Percentiles rank a stretch among this genome's conserved stretches.
These are phyloP conservation scores for Thysanoteuthis rhombus DNA, from an alignment of 2,888 invertebrate species.

Conservation along the genomic window DNA sequence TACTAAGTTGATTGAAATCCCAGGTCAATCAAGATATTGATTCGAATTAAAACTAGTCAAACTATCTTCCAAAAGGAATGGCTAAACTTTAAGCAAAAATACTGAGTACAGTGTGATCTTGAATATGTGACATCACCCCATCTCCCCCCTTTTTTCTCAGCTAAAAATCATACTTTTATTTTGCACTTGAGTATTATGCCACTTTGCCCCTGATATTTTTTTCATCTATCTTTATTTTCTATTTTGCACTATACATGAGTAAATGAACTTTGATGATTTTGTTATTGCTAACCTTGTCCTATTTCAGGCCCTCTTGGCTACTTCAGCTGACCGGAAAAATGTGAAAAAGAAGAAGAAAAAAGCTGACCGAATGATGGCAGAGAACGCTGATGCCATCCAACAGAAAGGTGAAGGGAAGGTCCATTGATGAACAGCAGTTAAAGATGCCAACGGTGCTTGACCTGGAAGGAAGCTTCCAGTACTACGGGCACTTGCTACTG, in stretches of 20 bases:
- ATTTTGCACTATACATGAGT: too few relatives aligned
- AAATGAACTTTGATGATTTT: too few relatives aligned
- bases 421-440: not conserved
- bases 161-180: too few relatives aligned
- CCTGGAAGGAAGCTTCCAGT: not conserved
- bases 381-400: slow-evolving; percentile 38
- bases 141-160: too few relatives aligned
- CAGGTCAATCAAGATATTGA: too few relatives aligned
- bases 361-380: slow-evolving; percentile 73
- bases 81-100: not conserved
- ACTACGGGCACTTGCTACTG: not conserved
- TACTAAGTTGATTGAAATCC: too few relatives aligned
- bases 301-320: slow-evolving; percentile 77
- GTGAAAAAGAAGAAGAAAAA: slow-evolving; percentile 94
- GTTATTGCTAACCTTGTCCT: slow-evolving; percentile 28
- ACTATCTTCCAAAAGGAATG: too few relatives aligned
- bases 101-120: not conserved
- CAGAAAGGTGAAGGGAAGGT: slow-evolving; percentile 31
- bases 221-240: too few relatives aligned
- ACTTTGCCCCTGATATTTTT: too few relatives aligned
- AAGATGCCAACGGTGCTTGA: slow-evolving; percentile 22
- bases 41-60: too few relatives aligned
- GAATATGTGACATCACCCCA: too few relatives aligned
- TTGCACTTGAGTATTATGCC: too few relatives aligned
- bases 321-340: slow-evolving; percentile 79